Base-by-base conservation (phyloP, 2,113 vertebrate species). In the Hymenochirus boettgeri region DNA sequence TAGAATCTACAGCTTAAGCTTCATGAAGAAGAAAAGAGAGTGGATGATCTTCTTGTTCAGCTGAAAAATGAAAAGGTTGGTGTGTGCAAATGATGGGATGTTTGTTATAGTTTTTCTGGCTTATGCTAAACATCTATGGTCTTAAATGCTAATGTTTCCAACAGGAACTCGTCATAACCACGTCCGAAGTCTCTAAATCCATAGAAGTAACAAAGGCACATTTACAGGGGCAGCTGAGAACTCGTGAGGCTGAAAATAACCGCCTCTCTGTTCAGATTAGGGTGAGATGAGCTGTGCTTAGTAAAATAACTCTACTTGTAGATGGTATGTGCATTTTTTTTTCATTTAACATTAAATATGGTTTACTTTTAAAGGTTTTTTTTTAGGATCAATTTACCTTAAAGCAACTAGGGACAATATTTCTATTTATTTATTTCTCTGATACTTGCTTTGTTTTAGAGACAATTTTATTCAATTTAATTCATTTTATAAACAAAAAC, bases 1-100 rank as follows among this genome's bases (percentile, higher is more conserved):
- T 69, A 98, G 94, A 80, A 78, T 79, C 86, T 96, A 74, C 71
- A 91, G 37, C 57, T 89, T 71, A 86, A 77, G 54, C 87, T 97
- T 56, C 86, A 90, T 57, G 91, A 95, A 53, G 91, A 86, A 73
- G 89, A 94, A 35, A 83, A 85, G 61, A 90, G 93, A 50, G 60
- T 92, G 3, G 74, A 86, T 46, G 79, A 79, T 5, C 89, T 96
- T 1, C 70, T 65, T 6, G 39, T 70, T 62, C 80, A 88, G 39
- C 76, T 96, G 61, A 85, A 91, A 1, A 71, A 79, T 54, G 93
- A 95, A 76, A 97, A 94, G 91, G 95, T 98, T 3, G n/a, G n/a
- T n/a, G n/a, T 82, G 26, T 35, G 4, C 33, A 11, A 2, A 35
- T 35, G 10, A 3, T 35, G 33, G 15, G 33, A 11, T 35, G 33